Evolutionary conservation across 2,113 vertebrate genomes (phyloP).

Genomic region (Miniopterus natalensis): DNA sequence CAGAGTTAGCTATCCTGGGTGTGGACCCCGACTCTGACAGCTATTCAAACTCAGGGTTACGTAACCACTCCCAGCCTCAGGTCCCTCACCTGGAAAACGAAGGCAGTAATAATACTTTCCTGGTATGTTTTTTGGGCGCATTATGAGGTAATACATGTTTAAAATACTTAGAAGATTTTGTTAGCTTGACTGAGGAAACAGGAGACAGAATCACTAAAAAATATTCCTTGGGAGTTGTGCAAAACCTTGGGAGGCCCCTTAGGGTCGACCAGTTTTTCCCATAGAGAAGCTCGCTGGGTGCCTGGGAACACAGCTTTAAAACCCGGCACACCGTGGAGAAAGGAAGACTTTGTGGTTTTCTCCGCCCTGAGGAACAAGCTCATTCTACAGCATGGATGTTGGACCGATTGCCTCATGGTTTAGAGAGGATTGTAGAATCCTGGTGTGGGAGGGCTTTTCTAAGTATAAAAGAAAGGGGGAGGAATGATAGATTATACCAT

Average conservation of each 20-base stretch:
- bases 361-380: not conserved
- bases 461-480: not conserved
- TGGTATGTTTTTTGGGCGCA: not conserved
- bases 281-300: not conserved
- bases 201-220: conserved; percentile 1
- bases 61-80: not conserved
- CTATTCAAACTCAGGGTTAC: not conserved
- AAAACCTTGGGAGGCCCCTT: not conserved
- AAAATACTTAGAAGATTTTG: not conserved
- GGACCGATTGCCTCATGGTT: not conserved
- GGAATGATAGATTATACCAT: not conserved
- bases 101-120: not conserved
- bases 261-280: not conserved
- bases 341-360: not conserved
- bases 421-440: not conserved
- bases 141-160: not conserved
- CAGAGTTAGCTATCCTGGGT: not conserved
- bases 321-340: accelerated
- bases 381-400: not conserved
- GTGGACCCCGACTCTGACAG: not conserved
- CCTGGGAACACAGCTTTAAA: not conserved
- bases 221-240: not conserved
- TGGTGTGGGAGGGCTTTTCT: not conserved
- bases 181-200: not conserved
- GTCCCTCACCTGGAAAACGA: not conserved